Evolutionary conservation across 2,888 invertebrate species (phyloP), one percentile per base, ranked within the genome.

Genomic region (Mythimna lalbum): DNA sequence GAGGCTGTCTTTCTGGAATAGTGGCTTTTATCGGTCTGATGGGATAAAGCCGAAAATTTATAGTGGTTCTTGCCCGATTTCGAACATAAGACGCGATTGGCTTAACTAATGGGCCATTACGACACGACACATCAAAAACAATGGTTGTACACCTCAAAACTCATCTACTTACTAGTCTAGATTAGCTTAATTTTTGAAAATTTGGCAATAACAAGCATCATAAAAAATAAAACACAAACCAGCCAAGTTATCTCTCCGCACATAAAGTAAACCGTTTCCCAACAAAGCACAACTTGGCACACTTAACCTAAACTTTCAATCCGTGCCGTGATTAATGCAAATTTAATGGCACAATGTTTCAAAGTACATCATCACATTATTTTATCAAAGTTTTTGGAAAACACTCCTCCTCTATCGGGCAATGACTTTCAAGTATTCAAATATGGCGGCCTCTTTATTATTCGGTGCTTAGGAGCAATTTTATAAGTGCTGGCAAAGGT

Each of bases 291-390:
- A 83, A 79, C 80, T 86, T 85, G 76, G 77, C 78, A 76, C 83
- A 82, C 83, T 86, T 77, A 31, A 75, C 81, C 49, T 47, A 77
- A 84, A 83, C 84, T 87, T 87, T 81, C 78, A 70, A 80, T 76
- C 82, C 80, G 72, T 63, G 47, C 56, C 39, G 83, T 89, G 90
- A 90, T 90, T 89, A 89, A 90, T 90, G 89, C 76, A 69, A 81
- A 80, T 84, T 88, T 90, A 88, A 90, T 89, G 90, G 87, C 84
- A 31, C 76, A 85, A 86, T 87, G 86, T 89, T 86, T 73, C 78
- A 74, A 72, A 71, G 65, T 72, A 81, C 63, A 78, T 81, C 76
- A 78, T 73, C 73, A 78, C 68, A 81, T 85, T 86, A 85, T 85
- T 84, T 83, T 86, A 86, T 84, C 82, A 86, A 80, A 73, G 73